Evolutionary conservation across 2,797 vertebrate genomes (phyloP).

Genomic region (Masticophis lateralis): DNA sequence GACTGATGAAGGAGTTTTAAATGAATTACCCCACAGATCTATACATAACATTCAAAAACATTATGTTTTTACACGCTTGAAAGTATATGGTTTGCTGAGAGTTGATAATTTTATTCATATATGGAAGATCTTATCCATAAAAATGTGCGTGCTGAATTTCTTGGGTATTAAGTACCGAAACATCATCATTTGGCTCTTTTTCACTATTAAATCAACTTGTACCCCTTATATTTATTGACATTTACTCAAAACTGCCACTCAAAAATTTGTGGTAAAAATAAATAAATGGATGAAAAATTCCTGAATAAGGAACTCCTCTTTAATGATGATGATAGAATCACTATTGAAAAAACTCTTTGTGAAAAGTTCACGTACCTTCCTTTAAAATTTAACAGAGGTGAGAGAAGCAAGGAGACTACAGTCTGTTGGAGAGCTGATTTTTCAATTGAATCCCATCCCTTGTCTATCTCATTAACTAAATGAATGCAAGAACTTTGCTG

Average conservation of each 20-base stretch:
- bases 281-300: background rate
- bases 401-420: background rate
- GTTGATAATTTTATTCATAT: background rate
- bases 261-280: background rate
- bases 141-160: background rate
- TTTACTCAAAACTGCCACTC: background rate
- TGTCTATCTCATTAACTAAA: background rate
- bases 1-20: background rate
- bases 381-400: background rate
- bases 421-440: background rate
- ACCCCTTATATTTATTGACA: slow-evolving; percentile 9
- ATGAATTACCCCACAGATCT: background rate
- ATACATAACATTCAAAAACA: background rate
- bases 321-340: background rate
- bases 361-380: background rate
- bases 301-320: background rate
- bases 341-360: background rate
- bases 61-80: background rate
- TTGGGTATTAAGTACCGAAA: background rate
- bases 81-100: background rate
- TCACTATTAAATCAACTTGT: slow-evolving; percentile 26
- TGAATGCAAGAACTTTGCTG: background rate
- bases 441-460: background rate
- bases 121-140: background rate
- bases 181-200: slow-evolving; percentile 12